Evolutionary conservation across 1,140 invertebrate species (phyloP).

Genomic region (Leptopilina boulardi): DNA sequence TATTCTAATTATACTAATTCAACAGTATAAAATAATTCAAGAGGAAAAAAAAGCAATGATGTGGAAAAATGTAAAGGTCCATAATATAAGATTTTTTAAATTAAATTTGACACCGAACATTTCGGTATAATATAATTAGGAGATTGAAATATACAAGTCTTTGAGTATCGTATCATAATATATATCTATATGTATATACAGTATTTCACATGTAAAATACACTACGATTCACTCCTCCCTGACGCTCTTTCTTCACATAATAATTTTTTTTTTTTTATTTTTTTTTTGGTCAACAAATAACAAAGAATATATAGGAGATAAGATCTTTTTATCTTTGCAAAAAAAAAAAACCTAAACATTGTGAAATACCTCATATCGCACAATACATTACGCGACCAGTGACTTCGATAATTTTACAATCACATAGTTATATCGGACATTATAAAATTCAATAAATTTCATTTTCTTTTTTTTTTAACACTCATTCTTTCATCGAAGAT

Average conservation of each 20-base stretch:
- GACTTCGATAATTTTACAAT: conserved; percentile 28
- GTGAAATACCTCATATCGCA: conserved; percentile 31
- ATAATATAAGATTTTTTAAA: not conserved
- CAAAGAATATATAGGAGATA: conserved; percentile 56
- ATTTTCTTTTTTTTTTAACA: conserved; percentile 41
- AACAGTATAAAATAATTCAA: not conserved
- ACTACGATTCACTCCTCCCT: conserved; percentile 52
- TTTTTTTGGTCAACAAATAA: conserved; percentile 64
- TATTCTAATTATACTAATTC: not conserved
- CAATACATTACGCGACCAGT: conserved; percentile 10
- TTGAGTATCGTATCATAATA: conserved; percentile 63
- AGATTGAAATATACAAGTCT: conserved; percentile 67
- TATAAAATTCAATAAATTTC: conserved; percentile 27
- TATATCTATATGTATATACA: conserved; percentile 67
- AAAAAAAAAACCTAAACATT: conserved; percentile 28
- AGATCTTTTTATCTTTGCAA: conserved; percentile 30
- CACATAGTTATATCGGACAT: conserved; percentile 15
- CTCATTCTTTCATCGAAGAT: conserved; percentile 44
- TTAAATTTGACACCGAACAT: conserved; percentile 32
- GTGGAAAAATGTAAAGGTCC: not conserved
- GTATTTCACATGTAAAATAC: conserved; percentile 70
- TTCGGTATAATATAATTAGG: conserved; percentile 55
- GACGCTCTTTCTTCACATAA: conserved; percentile 48
- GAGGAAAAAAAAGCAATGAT: not conserved
- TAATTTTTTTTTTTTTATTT: conserved; percentile 19